Evolutionary conservation across 2,797 vertebrate genomes (phyloP).

Genomic region (Eulemur albifrons): DNA sequence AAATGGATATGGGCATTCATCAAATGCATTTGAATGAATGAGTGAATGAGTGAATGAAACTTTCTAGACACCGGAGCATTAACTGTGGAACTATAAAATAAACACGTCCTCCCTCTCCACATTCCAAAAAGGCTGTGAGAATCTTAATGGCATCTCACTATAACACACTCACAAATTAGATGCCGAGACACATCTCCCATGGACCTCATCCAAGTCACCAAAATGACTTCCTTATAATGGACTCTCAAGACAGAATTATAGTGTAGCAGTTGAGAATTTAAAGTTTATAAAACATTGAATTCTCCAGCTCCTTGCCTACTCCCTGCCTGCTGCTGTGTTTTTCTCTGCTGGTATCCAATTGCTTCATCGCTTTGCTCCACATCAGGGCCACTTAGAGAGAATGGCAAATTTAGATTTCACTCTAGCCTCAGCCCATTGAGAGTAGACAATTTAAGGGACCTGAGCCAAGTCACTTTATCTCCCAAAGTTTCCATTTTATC

Average conservation of each 20-base stretch:
- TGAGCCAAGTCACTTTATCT: background rate
- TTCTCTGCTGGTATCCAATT: background rate
- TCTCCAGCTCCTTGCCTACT: conserved; percentile 12
- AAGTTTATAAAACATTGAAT: conserved; percentile 64
- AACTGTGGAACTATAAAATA: conserved; percentile 71
- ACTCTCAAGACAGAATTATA: conserved; percentile 71
- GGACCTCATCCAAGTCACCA: conserved; percentile 72
- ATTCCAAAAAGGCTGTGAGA: conserved; percentile 67
- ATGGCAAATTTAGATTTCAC: background rate
- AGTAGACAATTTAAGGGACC: background rate
- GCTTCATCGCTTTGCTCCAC: background rate
- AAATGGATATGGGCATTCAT: conserved; percentile 31
- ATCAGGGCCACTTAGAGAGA: background rate
- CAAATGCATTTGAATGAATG: conserved; percentile 50
- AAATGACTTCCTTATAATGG: conserved; percentile 64
- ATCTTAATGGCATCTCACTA: conserved; percentile 67
- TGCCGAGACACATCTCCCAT: conserved; percentile 56
- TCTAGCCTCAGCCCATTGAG: background rate
- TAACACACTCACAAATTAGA: conserved; percentile 67
- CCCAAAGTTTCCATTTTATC: background rate
- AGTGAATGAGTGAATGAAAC: conserved; percentile 61
- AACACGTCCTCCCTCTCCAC: conserved; percentile 68
- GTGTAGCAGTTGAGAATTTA: conserved; percentile 45
- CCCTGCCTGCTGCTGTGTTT: background rate
- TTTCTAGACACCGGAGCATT: conserved; percentile 49